Base-by-base conservation (phyloP, 2,113 vertebrate genomes). In the Eurypyga helias region DNA sequence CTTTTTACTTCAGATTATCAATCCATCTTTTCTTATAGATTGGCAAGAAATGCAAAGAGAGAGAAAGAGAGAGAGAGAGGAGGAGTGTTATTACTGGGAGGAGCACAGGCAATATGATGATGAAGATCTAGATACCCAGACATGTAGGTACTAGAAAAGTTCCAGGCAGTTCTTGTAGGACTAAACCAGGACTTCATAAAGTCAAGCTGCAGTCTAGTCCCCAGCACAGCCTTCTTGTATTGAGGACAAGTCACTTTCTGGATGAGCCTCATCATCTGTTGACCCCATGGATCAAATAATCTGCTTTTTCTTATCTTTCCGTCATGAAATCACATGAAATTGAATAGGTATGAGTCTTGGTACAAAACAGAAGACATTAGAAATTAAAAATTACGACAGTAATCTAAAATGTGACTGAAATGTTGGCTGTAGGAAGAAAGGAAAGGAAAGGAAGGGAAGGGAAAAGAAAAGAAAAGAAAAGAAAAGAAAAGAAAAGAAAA, bases 81-180 rank as follows among this genome's bases (percentile, higher is more conserved):
- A 46, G 70, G 85, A 90, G 33, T 90, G 83, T 77, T 89, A 23
- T 88, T 93, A 86, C 1, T 92, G 79, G 76, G 95, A 92, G 80
- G 72, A 94, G 64, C 34, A 61, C 51, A 67, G 61, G 65, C 79
- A 48, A 89, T 58, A 64, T 11, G 13, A 64, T 78, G 93, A 92
- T 95, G 86, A 51, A 0, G 76, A 90, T 86, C 71, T 91, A 93
- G 90, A 95, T 89, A 94, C 86, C 3, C 29, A 94, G 83, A 87
- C 92, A 61, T 91, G 88, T 86, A 92, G 65, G 17, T 60, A 94
- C 92, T 88, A 89, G 95, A 94, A 96, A 70, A 70, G 82, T 90
- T 92, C 86, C 83, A 93, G 83, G 41, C 46, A 55, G 49, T 24
- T 90, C 60, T 64, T 69, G 51, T 62, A 62, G 55, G 94, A 55